Evolutionary conservation across 2,888 invertebrate genomes (phyloP), one percentile per base, ranked within the genome.

Genomic region (Habroteleia sp.): DNA sequence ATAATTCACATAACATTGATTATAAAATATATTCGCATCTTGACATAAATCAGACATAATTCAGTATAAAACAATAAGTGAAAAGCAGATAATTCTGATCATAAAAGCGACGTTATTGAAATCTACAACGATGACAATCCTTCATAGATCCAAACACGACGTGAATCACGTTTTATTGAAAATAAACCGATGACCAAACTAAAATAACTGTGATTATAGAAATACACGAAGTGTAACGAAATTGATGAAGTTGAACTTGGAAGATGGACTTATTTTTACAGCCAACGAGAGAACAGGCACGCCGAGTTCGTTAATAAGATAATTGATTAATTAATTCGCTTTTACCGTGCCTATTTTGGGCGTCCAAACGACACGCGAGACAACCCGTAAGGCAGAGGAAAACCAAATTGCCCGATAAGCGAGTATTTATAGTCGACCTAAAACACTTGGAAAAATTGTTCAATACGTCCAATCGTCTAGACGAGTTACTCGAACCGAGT

Each of bases 381-480:
- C 37, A 16, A 8, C 8, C 0, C 17, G 16, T 27, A 44, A 46
- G 42, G 29, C 35, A 17, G 10, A n/a, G 17, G 8, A 20, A 31
- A 65, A 5, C 44, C 44, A 33, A 44, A 35, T 35, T 31, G 17
- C 6, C 46, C 37, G 66, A 56, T 56, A 66, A 56, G 54, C 39
- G 13, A 8, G 6, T 66, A 66, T 66, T 68, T 41, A 54, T 58
- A 58, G 39, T 5, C 46, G 66, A 66, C 56, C 66, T 56, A 39
- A 66, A 66, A 66, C 29, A 13, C 29, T 44, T 35, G 52, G 35
- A 42, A 69, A 62, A 60, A 71, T 62, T 35, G 44, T 71, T 58
- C 48, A 33, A 68, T 58, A 58, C 58, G 58, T 58, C 52, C 69
- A 39, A 71, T 71, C 60, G 65, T 69, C 71, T 69, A 62, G 75